Base-by-base conservation (phyloP, 2,888 invertebrate genomes). In the Chymomyza procnemis region DNA sequence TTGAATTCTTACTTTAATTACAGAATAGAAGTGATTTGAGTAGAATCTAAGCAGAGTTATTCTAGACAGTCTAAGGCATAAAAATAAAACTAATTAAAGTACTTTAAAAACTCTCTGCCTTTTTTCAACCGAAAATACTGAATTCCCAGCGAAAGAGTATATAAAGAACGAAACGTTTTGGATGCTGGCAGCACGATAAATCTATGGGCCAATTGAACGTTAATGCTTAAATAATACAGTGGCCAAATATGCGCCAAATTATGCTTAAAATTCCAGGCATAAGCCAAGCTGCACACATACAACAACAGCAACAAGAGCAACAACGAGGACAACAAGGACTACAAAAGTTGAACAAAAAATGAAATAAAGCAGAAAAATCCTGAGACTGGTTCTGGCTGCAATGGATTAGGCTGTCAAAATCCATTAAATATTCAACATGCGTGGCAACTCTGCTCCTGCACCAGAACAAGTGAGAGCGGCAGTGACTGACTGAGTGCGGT, bases 211-310 rank as follows among this genome's bases (percentile, higher is more conserved):
- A 81, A 85, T 85, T 81, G 81, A 82, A 81, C 81, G 82, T 82
- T 81, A 82, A 85, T 81, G 76, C 85, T 80, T 85, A 82, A 81
- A 85, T 81, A 81, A 81, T 84, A 82, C 76, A 81, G 76, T 82
- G 62, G 76, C 67, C 77, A 70, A 75, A 82, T 76, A 84, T 80
- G 78, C 80, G 64, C 64, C 71, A 82, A 81, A 85, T 80, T 81
- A 82, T 82, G 81, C 80, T 81, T 81, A 80, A 81, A 85, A 81
- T 81, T 85, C 81, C 71, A 66, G 66, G 73, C 81, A 84, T 84
- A 81, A 55, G 75, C 78, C 50, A 46, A 30, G 64, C 62, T 58
- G 64, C 62, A 60, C 48, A 48, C 12, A 9, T 6, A 48, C 48
- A 48, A 16, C n/a, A 1, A 48, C 48, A 48, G 5, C n/a, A 16